Percentiles rank a stretch among this genome's conserved stretches.
Conservation (phyloP, 2,113 vertebrate genomes). For the Chionodraco myersi region DNA sequence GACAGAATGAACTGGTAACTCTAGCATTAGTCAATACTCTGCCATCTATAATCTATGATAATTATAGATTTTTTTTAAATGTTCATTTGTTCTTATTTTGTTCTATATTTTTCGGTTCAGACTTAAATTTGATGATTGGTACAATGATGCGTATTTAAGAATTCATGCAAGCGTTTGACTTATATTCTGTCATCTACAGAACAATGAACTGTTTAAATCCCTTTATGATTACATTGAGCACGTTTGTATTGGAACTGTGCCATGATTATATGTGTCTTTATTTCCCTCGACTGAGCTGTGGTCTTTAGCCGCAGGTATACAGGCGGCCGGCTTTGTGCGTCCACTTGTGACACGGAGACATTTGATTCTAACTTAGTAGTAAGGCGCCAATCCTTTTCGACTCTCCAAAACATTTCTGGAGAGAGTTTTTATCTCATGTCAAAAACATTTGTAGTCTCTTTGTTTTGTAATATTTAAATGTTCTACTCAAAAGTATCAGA, state of each 20-base stretch:
- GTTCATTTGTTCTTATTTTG: not conserved
- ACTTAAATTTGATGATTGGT: not conserved
- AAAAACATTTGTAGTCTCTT: not conserved
- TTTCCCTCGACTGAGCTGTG: not conserved
- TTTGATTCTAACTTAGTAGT: not conserved
- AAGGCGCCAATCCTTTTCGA: too few species aligned
- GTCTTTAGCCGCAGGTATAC: too few species aligned
- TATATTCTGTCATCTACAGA: not conserved
- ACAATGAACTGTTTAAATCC: too few species aligned
- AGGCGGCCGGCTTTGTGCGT: too few species aligned
- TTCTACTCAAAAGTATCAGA: not conserved
- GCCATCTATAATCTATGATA: not conserved
- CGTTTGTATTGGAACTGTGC: not conserved
- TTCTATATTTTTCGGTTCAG: not conserved
- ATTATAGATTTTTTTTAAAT: not conserved
- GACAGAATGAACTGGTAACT: not conserved
- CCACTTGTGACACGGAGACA: not conserved
- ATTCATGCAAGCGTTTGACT: not conserved
- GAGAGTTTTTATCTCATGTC: not conserved
- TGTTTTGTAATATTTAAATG: not conserved
- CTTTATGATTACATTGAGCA: not conserved
- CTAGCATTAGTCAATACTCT: not conserved
- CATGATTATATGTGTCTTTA: not conserved
- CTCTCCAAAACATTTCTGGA: too few species aligned
- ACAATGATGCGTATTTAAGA: not conserved